Evolutionary conservation across 1,140 invertebrate genomes (phyloP), one percentile per base, ranked within the genome.

Genomic region (Drosophila sulfurigaster): DNA sequence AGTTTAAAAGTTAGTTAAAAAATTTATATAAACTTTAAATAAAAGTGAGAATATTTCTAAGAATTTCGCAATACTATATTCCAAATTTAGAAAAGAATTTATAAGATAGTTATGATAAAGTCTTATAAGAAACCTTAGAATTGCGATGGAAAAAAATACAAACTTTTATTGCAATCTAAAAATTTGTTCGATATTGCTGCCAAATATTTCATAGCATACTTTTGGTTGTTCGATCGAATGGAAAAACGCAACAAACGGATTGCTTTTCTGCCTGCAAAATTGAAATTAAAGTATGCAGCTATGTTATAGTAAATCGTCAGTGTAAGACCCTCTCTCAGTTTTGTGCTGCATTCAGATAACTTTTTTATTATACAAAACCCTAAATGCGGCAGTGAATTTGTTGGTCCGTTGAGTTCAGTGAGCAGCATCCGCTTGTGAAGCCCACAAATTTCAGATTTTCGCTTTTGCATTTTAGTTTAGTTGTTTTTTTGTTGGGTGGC

Each of bases 381-480:
- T 57, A 51, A 72, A 57, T 43, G 38, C 56, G n/a, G 38, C 16
- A 60, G 20, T 11, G 49, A 72, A 72, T 45, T 35, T 73, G 56
- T 68, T 49, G 3, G 6, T 38, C 16, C 7, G 35, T 46, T 15
- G 3, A n/a, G 15, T 13, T 72, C 11, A 38, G 35, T 38, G 38
- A 30, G 16, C 41, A 45, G 41, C 16, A 10, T 54, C 28, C 52
- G 35, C 32, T 16, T n/a, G 65, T 56, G 35, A 38, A 72, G 46
- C 62, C 63, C 28, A 65, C 51, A 65, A 56, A 65, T 54, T 56
- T 65, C 38, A 64, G 43, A 57, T 48, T 65, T 65, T n/a, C 20
- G 30, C 35, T 71, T 56, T 46, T 35, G 11, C 92, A 62, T 75
- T 78, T 59, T 81, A 48, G 52, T 38, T 58, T 25, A 45, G 48